Evolutionary conservation across 2,113 vertebrate species (phyloP).

Genomic region (Neoarius graeffei): DNA sequence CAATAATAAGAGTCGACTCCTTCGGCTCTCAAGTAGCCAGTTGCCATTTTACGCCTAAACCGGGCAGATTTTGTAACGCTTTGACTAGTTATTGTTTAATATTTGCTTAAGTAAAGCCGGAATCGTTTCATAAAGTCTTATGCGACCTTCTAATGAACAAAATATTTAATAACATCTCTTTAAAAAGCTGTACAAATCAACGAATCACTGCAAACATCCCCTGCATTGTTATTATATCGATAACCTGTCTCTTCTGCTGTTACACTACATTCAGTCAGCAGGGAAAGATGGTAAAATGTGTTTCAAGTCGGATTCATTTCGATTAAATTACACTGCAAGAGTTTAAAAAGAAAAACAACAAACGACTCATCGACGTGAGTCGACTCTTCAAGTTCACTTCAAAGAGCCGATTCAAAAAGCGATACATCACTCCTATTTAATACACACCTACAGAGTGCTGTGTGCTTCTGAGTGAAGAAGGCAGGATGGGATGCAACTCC

Average conservation of each 20-base stretch:
- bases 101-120: neutral
- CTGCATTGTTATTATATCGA: neutral
- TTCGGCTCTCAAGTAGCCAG: neutral
- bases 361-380: neutral
- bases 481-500: slow-evolving; percentile 64
- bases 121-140: neutral
- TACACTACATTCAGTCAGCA: too few species aligned
- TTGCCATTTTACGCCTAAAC: neutral
- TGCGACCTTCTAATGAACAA: neutral
- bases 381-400: neutral
- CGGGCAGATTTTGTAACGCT: neutral
- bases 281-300: neutral
- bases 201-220: too few species aligned
- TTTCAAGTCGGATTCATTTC: neutral
- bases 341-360: neutral
- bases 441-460: neutral
- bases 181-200: neutral
- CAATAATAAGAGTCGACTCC: neutral
- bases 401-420: neutral
- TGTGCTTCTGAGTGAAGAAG: slow-evolving; percentile 53
- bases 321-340: neutral
- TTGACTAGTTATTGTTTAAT: neutral
- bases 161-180: neutral
- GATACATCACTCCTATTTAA: slow-evolving; percentile 1
- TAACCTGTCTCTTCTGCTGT: neutral